phyloP scores from a whole-genome alignment of 1,140 invertebrate genomes.

The Hyphantria cunea region DNA sequence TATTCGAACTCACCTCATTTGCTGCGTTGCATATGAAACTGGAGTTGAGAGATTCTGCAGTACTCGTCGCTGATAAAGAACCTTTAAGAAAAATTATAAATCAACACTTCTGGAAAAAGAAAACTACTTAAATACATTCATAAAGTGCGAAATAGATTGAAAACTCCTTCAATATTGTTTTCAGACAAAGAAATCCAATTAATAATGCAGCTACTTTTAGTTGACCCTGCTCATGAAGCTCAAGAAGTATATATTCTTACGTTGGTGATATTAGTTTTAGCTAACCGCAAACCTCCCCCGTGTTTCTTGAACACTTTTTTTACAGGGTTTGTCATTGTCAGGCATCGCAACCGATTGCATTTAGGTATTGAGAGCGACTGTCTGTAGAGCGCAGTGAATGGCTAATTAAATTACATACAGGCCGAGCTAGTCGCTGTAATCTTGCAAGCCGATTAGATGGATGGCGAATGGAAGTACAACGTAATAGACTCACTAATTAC shows the following conservation, averaged over 20 bases:
- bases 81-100: slow-evolving; percentile 66
- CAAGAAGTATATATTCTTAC: slow-evolving; percentile 32
- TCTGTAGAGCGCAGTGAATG: background rate
- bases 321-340: slow-evolving; percentile 49
- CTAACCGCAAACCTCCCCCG: slow-evolving; percentile 46
- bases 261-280: slow-evolving; percentile 58
- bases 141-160: no score
- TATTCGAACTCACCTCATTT: slow-evolving; percentile 83
- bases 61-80: slow-evolving; percentile 90
- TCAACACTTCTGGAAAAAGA: no score
- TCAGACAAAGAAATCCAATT: no score
- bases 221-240: no score
- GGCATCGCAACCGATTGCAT: background rate
- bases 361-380: slow-evolving; percentile 7
- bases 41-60: slow-evolving; percentile 90
- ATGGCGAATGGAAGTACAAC: background rate
- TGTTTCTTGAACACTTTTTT: slow-evolving; percentile 53
- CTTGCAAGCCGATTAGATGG: slow-evolving; percentile 30
- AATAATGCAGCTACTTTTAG: no score
- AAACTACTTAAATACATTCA: no score
- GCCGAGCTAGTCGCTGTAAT: slow-evolving; percentile 12
- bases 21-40: slow-evolving; percentile 91
- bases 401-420: slow-evolving; percentile 26
- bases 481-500: background rate
- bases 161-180: no score